phyloP scores from a whole-genome alignment of 2,888 invertebrate genomes.

The Teinopalpus imperialis region DNA sequence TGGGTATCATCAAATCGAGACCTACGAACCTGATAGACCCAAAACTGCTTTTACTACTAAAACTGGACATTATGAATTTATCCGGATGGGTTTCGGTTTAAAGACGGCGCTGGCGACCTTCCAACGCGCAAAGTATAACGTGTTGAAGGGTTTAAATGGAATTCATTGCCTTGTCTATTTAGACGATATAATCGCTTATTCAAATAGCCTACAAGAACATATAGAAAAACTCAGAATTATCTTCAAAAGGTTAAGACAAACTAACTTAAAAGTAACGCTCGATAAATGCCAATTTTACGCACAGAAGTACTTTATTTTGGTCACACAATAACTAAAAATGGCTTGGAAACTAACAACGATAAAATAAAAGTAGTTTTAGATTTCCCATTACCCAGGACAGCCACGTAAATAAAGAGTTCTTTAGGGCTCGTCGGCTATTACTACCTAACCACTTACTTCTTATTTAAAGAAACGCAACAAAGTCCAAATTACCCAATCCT shows the following conservation, averaged over 20 bases:
- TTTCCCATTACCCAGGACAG: slow-evolving; percentile 22
- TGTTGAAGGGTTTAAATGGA: slow-evolving; percentile 33
- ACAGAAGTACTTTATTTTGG: slow-evolving; percentile 34
- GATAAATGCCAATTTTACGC: slow-evolving; percentile 1
- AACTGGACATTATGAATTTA: slow-evolving; percentile 40
- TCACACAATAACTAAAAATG: slow-evolving; percentile 32
- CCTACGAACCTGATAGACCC: no score
- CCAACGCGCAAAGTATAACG: slow-evolving; percentile 41
- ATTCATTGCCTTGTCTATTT: slow-evolving; percentile 20
- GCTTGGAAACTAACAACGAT: slow-evolving; percentile 36
- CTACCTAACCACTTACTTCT: no score
- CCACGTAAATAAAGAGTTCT: slow-evolving; percentile 14
- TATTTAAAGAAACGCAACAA: neutral
- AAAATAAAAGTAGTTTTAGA: slow-evolving; percentile 33
- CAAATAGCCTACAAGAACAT: slow-evolving; percentile 3
- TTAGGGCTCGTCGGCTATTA: slow-evolving; percentile 1
- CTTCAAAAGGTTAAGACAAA: neutral
- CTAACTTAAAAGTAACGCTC: neutral
- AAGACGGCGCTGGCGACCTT: no score
- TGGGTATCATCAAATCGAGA: no score
- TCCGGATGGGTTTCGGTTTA: slow-evolving; percentile 47
- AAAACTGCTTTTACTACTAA: neutral
- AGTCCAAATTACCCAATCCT: neutral
- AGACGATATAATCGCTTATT: slow-evolving; percentile 4
- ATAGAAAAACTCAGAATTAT: neutral